phyloP scores from a whole-genome alignment of 2,888 invertebrate genomes.

The Acanthoscelides obtectus region DNA sequence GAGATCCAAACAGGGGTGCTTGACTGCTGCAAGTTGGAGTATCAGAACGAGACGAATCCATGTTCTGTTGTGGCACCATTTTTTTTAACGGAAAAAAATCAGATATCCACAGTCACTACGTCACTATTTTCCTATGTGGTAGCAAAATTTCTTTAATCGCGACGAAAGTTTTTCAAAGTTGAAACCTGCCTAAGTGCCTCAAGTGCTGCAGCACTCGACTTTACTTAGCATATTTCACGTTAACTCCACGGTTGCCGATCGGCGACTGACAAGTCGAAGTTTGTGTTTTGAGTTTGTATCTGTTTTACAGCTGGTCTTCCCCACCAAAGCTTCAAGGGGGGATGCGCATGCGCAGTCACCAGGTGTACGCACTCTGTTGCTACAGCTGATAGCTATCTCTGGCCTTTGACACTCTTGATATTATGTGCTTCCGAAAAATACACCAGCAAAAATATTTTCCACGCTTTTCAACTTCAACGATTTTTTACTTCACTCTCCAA shows the following conservation, averaged over 20 bases:
- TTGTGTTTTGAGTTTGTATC: constrained; percentile 46
- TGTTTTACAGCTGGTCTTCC: constrained; percentile 46
- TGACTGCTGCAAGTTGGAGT: constrained; percentile 56
- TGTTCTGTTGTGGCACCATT: constrained; percentile 72
- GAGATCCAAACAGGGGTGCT: constrained; percentile 78
- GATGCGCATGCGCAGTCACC: constrained; percentile 37
- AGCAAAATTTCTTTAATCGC: background rate
- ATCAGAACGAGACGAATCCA: constrained; percentile 45
- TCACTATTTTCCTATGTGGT: background rate
- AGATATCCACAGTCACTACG: constrained; percentile 15
- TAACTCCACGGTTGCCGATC: constrained; percentile 48
- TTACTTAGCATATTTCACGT: constrained; percentile 39
- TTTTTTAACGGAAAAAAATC: constrained; percentile 24
- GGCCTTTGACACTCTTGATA: background rate
- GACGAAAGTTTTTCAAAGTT: background rate
- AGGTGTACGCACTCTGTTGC: constrained; percentile 9
- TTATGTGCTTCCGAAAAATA: background rate
- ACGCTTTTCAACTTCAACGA: background rate
- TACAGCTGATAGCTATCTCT: constrained; percentile 39
- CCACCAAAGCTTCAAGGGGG: constrained; percentile 31
- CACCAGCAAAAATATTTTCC: background rate
- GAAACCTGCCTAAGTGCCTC: constrained; percentile 39
- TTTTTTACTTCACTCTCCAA: background rate
- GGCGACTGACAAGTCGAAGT: constrained; percentile 57
- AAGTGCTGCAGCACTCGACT: constrained; percentile 41